phyloP scores from a whole-genome alignment of 2,797 vertebrate genomes.

The Urosaurus nigricauda region DNA sequence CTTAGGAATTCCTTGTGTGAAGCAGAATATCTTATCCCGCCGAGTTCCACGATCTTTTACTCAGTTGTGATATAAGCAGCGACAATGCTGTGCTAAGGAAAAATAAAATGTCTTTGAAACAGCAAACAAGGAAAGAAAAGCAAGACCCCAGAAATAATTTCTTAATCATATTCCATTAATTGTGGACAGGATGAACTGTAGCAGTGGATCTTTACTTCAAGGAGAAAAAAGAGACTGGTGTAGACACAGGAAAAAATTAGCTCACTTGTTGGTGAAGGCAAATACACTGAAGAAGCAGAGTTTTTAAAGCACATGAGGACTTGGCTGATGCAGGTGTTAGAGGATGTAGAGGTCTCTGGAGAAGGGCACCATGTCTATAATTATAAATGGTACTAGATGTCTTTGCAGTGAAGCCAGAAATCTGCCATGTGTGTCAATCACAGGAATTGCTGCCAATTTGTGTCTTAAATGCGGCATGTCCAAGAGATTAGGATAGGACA shows the following conservation, averaged over 20 bases:
- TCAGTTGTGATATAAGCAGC: neutral
- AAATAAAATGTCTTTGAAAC: neutral
- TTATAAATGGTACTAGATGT: conserved; percentile 28
- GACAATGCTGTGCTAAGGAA: neutral
- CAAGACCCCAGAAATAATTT: neutral
- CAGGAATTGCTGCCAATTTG: conserved; percentile 34
- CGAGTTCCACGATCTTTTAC: neutral
- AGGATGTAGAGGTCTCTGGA: conserved; percentile 6
- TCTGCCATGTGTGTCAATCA: conserved; percentile 40
- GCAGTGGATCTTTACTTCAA: neutral
- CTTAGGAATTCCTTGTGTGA: neutral
- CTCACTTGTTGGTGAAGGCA: conserved; percentile 13
- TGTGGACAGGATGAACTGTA: neutral
- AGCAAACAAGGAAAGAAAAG: conserved; percentile 31
- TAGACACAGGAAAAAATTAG: conserved; percentile 14
- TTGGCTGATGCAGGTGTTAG: conserved; percentile 24
- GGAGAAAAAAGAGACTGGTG: neutral
- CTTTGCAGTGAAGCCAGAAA: conserved; percentile 52
- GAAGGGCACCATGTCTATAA: conserved; percentile 3
- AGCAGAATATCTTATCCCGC: too few species aligned
- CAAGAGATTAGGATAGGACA: conserved; percentile 5
- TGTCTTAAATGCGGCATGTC: conserved; percentile 36
- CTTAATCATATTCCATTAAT: conserved; percentile 23
- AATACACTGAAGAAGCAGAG: neutral
- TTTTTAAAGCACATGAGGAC: conserved; percentile 18